Evolutionary conservation across 1,140 invertebrate genomes (phyloP).

Genomic region (Globodera rostochiensis): DNA sequence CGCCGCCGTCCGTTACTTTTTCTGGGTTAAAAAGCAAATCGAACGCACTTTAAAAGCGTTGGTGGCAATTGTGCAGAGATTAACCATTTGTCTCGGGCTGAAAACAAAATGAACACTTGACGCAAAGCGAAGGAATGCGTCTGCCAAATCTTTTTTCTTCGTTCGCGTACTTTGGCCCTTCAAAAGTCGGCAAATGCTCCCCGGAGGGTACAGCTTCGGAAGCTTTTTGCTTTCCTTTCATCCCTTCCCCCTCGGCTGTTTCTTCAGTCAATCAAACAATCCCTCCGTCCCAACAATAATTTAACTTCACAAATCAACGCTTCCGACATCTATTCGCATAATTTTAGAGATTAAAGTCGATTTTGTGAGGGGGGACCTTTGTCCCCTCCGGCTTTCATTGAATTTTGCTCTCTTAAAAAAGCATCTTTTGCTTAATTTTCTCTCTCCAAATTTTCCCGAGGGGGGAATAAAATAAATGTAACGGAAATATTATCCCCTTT

Average conservation of each 20-base stretch:
- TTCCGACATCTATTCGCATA: not conserved
- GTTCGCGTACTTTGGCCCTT: not conserved
- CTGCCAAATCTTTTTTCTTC: not conserved
- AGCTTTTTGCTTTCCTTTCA: not conserved
- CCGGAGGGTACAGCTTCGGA: not conserved
- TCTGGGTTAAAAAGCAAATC: no score
- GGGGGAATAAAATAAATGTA: no score
- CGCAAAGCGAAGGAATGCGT: not conserved
- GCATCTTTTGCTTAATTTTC: no score
- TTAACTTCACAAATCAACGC: no score
- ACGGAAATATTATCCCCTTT: no score
- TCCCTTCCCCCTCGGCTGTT: not conserved
- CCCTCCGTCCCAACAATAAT: no score
- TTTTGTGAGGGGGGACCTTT: no score
- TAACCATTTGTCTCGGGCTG: not conserved
- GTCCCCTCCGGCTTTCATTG: no score
- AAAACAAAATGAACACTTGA: not conserved
- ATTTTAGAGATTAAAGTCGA: no score
- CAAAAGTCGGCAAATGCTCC: not conserved
- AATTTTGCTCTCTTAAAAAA: no score
- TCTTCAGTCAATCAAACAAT: not conserved
- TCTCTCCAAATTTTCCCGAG: no score
- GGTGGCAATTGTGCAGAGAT: not conserved
- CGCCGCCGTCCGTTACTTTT: no score
- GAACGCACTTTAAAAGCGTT: not conserved